These are phyloP conservation scores for Brachionus asplanchnoidis DNA, from an alignment of 1,140 invertebrate genomes.

Conservation along the genomic window DNA sequence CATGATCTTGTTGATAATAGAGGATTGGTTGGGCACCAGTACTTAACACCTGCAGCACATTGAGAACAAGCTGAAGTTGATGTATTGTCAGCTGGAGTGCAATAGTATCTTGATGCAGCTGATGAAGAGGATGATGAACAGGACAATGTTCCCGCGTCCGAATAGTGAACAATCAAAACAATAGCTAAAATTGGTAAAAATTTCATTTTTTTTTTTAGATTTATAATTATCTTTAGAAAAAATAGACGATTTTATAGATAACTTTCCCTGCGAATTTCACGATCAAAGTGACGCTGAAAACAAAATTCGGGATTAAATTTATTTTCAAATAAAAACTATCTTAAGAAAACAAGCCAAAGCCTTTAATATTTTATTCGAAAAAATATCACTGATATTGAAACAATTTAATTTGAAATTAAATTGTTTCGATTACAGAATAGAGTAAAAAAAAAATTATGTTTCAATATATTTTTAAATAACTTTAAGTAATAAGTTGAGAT, in stretches of 20 bases:
- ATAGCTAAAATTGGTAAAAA: background rate
- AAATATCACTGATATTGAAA: no score
- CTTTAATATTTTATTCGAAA: background rate
- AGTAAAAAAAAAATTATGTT: no score
- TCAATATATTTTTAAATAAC: no score
- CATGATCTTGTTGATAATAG: constrained; percentile 21
- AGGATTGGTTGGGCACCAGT: constrained; percentile 16
- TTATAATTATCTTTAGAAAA: background rate
- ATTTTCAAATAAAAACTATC: background rate
- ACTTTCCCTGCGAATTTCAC: background rate
- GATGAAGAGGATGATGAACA: background rate
- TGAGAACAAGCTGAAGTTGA: constrained; percentile 1
- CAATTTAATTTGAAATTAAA: no score
- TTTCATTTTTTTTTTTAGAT: background rate
- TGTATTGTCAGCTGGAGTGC: background rate
- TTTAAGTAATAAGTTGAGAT: no score
- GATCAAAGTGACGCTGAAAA: background rate
- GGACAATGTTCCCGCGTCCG: background rate
- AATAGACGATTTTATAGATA: background rate
- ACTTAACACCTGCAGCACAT: constrained; percentile 11
- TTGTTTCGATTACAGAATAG: background rate
- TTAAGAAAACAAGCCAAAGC: background rate
- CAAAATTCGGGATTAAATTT: no score
- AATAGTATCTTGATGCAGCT: background rate
- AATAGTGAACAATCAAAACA: background rate